Percentiles rank a stretch among this genome's conserved stretches.
Evolutionary conservation across 2,888 invertebrate genomes (phyloP).

Genomic region (Pseudoips prasinana): DNA sequence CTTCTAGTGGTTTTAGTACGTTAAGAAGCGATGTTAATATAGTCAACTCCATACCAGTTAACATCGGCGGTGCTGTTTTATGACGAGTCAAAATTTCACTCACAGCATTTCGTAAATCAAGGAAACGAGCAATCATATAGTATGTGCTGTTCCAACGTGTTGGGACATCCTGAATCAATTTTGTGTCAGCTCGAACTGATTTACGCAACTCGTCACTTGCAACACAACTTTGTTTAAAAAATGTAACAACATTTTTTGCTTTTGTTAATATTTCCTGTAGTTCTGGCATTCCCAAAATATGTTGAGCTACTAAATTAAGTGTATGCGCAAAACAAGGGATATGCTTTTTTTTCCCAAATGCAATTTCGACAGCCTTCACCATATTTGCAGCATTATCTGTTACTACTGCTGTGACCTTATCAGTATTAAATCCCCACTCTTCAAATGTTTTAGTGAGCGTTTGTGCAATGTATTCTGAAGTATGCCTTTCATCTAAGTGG

Average conservation of each 20-base stretch:
- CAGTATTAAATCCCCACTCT: constrained; percentile 4
- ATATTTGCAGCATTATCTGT: constrained; percentile 40
- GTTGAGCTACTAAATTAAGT: constrained; percentile 30
- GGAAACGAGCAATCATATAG: constrained; percentile 41
- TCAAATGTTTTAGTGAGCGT: constrained; percentile 9
- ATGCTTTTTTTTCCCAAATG: constrained; percentile 26
- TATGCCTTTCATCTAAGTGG: constrained; percentile 40
- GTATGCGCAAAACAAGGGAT: constrained; percentile 36
- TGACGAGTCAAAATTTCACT: constrained; percentile 33
- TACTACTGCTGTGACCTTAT: constrained; percentile 32
- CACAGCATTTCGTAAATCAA: constrained; percentile 22
- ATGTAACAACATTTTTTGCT: constrained; percentile 32
- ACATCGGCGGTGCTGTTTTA: constrained; percentile 36
- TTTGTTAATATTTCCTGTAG: constrained; percentile 24
- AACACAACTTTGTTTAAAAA: constrained; percentile 30
- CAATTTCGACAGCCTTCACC: constrained; percentile 32
- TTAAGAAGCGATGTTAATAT: too few relatives aligned
- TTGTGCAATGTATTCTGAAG: constrained; percentile 30
- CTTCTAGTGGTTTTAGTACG: too few relatives aligned
- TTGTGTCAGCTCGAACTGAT: constrained; percentile 23
- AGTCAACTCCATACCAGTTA: constrained; percentile 34
- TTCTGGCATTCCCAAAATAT: constrained; percentile 12
- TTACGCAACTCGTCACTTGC: constrained; percentile 33
- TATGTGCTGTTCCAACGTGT: constrained; percentile 35
- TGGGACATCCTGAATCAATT: constrained; percentile 30